These are phyloP conservation scores for Callipepla squamata DNA, from an alignment of 2,113 vertebrate species.

Conservation along the genomic window DNA sequence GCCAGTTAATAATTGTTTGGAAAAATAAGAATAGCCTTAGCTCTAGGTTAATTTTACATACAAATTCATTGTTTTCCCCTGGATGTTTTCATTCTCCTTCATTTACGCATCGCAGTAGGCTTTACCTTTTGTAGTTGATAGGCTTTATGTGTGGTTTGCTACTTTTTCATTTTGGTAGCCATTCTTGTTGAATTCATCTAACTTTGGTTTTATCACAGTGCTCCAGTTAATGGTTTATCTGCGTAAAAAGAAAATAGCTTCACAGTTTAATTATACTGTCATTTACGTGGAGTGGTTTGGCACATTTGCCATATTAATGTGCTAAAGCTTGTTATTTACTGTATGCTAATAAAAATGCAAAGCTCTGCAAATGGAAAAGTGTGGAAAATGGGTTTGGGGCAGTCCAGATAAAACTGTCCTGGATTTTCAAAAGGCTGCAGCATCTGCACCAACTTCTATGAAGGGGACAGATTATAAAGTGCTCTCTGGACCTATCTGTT, in stretches of 20 bases:
- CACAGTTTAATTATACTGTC: constrained; percentile 40
- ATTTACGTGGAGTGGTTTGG: neutral
- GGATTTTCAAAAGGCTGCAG: neutral
- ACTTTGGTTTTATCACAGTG: constrained; percentile 40
- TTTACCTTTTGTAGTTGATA: neutral
- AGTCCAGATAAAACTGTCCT: neutral
- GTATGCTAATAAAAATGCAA: constrained; percentile 27
- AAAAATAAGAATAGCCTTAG: neutral
- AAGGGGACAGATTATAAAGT: neutral
- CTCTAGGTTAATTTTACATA: constrained; percentile 25
- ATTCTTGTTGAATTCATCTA: neutral
- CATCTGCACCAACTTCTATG: neutral
- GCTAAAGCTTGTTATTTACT: constrained; percentile 36
- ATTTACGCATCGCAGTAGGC: constrained; percentile 50
- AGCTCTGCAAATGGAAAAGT: neutral
- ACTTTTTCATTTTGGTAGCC: neutral
- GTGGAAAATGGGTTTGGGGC: neutral
- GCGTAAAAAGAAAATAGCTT: constrained; percentile 30
- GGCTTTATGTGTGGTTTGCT: neutral
- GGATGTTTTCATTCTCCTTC: constrained; percentile 31
- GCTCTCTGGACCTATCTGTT: neutral
- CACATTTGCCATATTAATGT: constrained; percentile 15
- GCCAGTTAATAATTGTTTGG: constrained; percentile 61
- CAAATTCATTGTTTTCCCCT: constrained; percentile 21
- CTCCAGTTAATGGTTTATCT: constrained; percentile 43